A percentile compares a stretch with the other conserved stretches of the same genome.
Conservation (phyloP, 2,797 vertebrate species). For the Tokudaia muenninki region DNA sequence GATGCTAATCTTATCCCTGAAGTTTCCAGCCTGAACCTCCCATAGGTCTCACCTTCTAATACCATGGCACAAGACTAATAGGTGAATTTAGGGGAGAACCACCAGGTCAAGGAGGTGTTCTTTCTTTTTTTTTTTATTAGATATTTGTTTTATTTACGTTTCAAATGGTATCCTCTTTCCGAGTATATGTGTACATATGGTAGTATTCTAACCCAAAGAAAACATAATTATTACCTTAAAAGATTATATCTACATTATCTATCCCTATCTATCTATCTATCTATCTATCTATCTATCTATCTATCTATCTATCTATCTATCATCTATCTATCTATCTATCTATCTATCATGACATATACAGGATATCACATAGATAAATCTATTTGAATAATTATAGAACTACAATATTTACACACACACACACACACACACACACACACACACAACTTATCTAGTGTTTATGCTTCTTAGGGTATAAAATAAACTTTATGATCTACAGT, state of each 20-base stretch:
- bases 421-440: background rate
- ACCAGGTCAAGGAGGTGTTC: background rate
- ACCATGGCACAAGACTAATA: background rate
- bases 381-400: too few relatives aligned
- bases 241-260: background rate
- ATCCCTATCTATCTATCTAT: too few relatives aligned
- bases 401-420: background rate
- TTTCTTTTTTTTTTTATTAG: background rate
- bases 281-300: too few relatives aligned
- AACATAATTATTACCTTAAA: background rate
- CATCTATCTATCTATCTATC: too few relatives aligned
- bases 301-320: too few relatives aligned
- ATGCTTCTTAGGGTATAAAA: background rate
- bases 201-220: background rate
- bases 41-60: background rate
- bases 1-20: background rate
- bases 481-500: background rate
- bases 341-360: too few relatives aligned
- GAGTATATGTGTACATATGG: background rate
- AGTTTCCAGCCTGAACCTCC: background rate
- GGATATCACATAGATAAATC: too few relatives aligned
- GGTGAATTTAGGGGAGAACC: background rate
- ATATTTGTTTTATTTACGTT: too few relatives aligned
- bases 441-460: background rate
- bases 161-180: too few relatives aligned